These are phyloP conservation scores for Mareca strepera DNA, from an alignment of 2,797 vertebrate genomes.

Conservation along the genomic window DNA sequence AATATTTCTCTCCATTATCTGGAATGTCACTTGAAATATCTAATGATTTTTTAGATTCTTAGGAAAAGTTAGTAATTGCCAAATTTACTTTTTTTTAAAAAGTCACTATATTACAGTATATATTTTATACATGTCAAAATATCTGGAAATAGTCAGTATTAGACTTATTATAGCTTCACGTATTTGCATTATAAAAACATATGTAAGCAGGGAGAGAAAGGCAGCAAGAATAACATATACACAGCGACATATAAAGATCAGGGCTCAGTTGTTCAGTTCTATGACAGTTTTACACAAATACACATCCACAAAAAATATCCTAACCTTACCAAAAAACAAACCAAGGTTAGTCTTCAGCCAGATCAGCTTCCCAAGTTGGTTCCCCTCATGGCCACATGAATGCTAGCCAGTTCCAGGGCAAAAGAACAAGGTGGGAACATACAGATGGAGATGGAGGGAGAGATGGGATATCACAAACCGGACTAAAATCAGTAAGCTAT, in stretches of 20 bases:
- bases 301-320: background rate
- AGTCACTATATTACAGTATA: background rate
- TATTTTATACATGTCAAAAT: background rate
- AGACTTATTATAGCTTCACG: background rate
- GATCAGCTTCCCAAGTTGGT: background rate
- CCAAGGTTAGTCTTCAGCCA: background rate
- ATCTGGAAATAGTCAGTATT: background rate
- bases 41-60: constrained; percentile 46
- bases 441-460: background rate
- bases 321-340: background rate
- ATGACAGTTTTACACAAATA: background rate
- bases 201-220: background rate
- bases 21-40: constrained; percentile 31
- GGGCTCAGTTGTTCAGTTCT: background rate
- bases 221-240: background rate
- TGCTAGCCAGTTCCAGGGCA: background rate
- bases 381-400: background rate
- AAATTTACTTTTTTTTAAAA: background rate
- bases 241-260: background rate
- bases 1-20: constrained; percentile 34
- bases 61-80: background rate
- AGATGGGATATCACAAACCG: background rate
- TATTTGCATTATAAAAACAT: background rate
- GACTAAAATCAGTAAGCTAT: background rate
- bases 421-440: background rate